Conservation (phyloP, 2,888 invertebrate genomes). For the Amblyteles armatorius region DNA sequence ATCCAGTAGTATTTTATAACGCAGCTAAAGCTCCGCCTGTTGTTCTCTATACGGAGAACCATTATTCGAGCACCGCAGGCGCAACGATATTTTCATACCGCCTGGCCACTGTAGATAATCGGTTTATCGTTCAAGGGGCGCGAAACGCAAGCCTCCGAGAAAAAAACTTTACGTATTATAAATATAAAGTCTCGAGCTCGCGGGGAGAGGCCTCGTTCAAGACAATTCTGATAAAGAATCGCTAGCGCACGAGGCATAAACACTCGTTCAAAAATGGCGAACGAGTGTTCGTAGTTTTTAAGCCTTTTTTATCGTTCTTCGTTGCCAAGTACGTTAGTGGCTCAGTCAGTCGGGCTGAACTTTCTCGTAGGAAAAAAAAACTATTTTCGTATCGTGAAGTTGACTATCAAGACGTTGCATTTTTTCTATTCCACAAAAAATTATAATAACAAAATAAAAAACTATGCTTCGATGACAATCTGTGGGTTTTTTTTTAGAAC, state of each 20-base stretch:
- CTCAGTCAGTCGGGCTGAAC: not conserved
- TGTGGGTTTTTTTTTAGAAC: too few species aligned
- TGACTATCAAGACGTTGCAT: not conserved
- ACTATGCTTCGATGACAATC: not conserved
- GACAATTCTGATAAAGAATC: slow-evolving; percentile 61
- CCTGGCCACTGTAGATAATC: slow-evolving; percentile 51
- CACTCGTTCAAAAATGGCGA: not conserved
- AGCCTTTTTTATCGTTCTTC: slow-evolving; percentile 35
- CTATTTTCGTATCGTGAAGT: slow-evolving; percentile 4
- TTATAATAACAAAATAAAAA: not conserved
- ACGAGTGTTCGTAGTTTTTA: not conserved
- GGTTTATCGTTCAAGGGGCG: slow-evolving; percentile 59
- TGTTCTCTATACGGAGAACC: slow-evolving; percentile 6
- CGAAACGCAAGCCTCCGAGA: slow-evolving; percentile 17
- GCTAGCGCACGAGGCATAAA: slow-evolving; percentile 14
- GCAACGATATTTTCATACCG: slow-evolving; percentile 45
- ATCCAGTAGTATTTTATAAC: slow-evolving; percentile 53
- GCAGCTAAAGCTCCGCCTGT: slow-evolving; percentile 10
- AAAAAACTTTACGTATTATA: slow-evolving; percentile 43
- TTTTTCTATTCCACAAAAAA: not conserved
- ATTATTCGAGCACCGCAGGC: slow-evolving; percentile 61
- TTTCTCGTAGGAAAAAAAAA: not conserved
- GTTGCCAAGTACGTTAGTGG: not conserved
- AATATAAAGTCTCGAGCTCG: slow-evolving; percentile 14
- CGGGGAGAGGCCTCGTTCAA: slow-evolving; percentile 19